These are phyloP conservation scores for Gavia stellata DNA, from an alignment of 2,113 vertebrate genomes.

Conservation along the genomic window DNA sequence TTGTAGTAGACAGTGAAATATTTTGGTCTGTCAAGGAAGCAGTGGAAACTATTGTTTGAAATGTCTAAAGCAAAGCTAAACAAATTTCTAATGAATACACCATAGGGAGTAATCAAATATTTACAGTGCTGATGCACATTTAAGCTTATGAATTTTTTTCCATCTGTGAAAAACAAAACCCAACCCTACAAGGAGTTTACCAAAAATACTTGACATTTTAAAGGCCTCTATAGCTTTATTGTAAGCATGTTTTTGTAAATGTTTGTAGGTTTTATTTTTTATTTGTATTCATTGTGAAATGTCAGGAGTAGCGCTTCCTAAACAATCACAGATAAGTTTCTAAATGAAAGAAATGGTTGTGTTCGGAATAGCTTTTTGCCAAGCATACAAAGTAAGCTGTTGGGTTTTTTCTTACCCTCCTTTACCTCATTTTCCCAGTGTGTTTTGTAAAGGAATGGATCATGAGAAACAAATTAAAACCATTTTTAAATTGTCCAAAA, in stretches of 20 bases:
- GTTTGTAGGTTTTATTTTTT: conserved; percentile 37
- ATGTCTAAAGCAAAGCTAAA: conserved; percentile 16
- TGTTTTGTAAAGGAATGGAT: background rate
- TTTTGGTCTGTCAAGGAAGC: background rate
- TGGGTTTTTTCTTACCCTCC: background rate
- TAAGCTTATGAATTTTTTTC: background rate
- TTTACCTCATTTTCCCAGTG: background rate
- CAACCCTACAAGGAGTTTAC: background rate
- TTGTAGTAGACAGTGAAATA: background rate
- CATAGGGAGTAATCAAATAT: background rate
- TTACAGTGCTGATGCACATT: background rate
- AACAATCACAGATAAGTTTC: background rate
- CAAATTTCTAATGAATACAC: background rate
- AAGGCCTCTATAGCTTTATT: background rate
- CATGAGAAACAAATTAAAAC: background rate
- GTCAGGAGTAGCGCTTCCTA: conserved; percentile 18
- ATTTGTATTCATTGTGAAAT: conserved; percentile 30
- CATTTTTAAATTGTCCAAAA: background rate
- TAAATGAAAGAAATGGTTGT: background rate
- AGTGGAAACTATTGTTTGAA: conserved; percentile 34
- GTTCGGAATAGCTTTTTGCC: background rate
- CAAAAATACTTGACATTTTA: background rate
- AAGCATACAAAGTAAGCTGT: background rate
- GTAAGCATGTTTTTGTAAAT: conserved; percentile 29
- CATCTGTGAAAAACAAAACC: background rate